Base-by-base conservation (phyloP, 2,113 vertebrate genomes). In the Galemys pyrenaicus region DNA sequence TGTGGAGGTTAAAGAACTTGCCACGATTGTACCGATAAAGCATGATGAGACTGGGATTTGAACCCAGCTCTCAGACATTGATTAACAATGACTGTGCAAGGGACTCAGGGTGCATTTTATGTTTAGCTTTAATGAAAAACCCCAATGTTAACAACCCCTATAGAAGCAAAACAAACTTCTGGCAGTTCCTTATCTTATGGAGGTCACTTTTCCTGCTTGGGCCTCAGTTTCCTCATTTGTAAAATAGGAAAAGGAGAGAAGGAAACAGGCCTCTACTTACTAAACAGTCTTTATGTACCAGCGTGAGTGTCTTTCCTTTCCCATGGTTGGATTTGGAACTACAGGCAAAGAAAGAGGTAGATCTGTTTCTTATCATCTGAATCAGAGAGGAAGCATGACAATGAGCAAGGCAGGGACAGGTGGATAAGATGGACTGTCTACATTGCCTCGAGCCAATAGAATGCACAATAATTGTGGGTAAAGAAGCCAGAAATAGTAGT, bases 281-380 rank as follows among this genome's bases (percentile, higher is more conserved):
- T 15, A 17, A 78, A 54, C 1, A 64, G n/a, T 70, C 17, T 46
- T 91, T 70, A 70, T 70, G 44, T 7, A 54, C 44, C 37, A 54
- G 10, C 22, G 4, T 30, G n/a, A 32, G 16, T 28, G 22, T 41
- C 39, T 95, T 74, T 93, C 80, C 56, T 91, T 62, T 78, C 22
- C 41, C 51, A 65, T 12, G 49, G 49, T 68, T 89, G 26, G 12
- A 87, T 49, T 79, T 87, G 20, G 24, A 82, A 64, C 13, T 75
- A 26, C 22, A 65, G 62, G 13, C 46, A 39, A 13, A 41, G 35
- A 91, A 93, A 30, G 58, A 91, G 13, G 84, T n/a, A 44, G 58
- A 78, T 74, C 49, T 79, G 83, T 73, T 92, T 96, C 83, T 89
- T 93, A 54, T 88, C 44, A 62, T 81, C 60, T 71, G 60, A 75